phyloP scores from a whole-genome alignment of 2,113 vertebrate genomes.

The Xyliphius kryptos region DNA sequence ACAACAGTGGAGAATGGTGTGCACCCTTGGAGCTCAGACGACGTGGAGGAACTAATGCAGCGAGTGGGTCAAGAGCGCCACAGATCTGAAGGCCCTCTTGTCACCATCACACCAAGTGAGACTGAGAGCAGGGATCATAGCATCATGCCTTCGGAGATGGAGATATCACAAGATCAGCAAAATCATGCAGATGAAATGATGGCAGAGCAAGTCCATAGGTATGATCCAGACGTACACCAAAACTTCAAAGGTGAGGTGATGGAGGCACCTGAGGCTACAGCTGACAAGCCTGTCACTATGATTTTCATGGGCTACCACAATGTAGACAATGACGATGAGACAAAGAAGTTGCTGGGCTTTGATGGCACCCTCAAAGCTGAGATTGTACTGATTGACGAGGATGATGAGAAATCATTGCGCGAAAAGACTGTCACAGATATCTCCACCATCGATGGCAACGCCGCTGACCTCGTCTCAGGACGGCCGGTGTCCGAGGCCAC shows the following conservation, averaged over 20 bases:
- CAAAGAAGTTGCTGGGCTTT: slow-evolving; percentile 84
- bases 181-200: slow-evolving; percentile 70
- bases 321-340: slow-evolving; percentile 84
- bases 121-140: slow-evolving; percentile 65
- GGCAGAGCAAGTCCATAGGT: too few species aligned
- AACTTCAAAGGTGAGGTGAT: slow-evolving; percentile 49
- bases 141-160: slow-evolving; percentile 71
- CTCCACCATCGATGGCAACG: slow-evolving; percentile 86
- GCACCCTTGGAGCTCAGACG: slow-evolving; percentile 79
- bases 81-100: slow-evolving; percentile 57
- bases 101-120: slow-evolving; percentile 63
- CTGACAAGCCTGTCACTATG: slow-evolving; percentile 90
- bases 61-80: slow-evolving; percentile 74
- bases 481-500: slow-evolving; percentile 81
- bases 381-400: slow-evolving; percentile 91
- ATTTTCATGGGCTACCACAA: slow-evolving; percentile 97
- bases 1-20: slow-evolving; percentile 87
- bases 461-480: slow-evolving; percentile 89
- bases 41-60: slow-evolving; percentile 86
- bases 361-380: slow-evolving; percentile 94
- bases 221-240: slow-evolving; percentile 52
- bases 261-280: slow-evolving; percentile 56
- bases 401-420: slow-evolving; percentile 87
- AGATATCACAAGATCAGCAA: slow-evolving; percentile 73
- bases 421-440: slow-evolving; percentile 96